A percentile compares a stretch with the other conserved stretches of the same genome.
Evolutionary conservation across 2,888 invertebrate species (phyloP).

Genomic region (Leptura quadrifasciata): DNA sequence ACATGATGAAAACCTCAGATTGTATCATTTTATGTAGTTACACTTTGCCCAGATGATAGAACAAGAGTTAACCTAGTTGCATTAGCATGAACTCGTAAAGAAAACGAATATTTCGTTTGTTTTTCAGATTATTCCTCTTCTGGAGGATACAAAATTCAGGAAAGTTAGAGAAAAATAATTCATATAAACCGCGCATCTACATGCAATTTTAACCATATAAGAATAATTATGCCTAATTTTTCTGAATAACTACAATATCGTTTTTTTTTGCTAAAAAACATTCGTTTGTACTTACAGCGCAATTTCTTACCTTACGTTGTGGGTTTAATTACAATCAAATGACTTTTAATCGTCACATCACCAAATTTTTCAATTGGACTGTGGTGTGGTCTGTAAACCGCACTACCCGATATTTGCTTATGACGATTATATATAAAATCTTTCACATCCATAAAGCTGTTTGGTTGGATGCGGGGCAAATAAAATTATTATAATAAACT

Average conservation of each 20-base stretch:
- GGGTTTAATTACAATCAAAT: neutral
- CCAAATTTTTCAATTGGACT: neutral
- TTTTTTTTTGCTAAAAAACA: neutral
- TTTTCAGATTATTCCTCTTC: neutral
- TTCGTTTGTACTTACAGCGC: neutral
- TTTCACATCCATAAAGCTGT: neutral
- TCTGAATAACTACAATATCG: neutral
- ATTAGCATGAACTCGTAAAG: neutral
- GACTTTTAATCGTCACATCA: neutral
- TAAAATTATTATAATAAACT: conserved; percentile 10
- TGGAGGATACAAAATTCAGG: neutral
- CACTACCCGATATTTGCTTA: neutral
- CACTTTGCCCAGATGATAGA: neutral
- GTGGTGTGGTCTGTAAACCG: neutral
- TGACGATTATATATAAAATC: neutral
- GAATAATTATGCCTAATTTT: neutral
- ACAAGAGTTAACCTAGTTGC: neutral
- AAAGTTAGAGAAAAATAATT: neutral
- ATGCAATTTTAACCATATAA: too few relatives aligned
- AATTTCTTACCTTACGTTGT: neutral
- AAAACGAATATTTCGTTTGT: neutral
- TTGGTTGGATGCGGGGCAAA: conserved; percentile 26
- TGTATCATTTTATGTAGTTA: neutral
- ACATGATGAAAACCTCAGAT: neutral
- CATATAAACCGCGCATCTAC: too few relatives aligned